Percentiles rank a stretch among this genome's conserved stretches.
Evolutionary conservation across 1,140 invertebrate species (phyloP).

Genomic region (Drosophila murphyi): DNA sequence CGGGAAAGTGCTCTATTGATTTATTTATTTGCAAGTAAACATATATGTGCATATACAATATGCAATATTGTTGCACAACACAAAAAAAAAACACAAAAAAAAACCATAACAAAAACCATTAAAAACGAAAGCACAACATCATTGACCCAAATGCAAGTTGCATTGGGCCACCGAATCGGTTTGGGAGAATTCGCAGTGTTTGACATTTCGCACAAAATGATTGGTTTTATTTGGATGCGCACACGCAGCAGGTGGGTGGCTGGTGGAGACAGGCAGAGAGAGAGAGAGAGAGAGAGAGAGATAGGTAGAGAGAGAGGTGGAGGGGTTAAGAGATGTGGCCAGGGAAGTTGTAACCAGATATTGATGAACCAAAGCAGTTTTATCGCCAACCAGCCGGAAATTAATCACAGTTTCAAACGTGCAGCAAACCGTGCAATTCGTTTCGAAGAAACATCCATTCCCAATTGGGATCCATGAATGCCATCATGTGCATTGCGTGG

Average conservation of each 20-base stretch:
- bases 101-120: slow-evolving; percentile 23
- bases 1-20: slow-evolving; percentile 26
- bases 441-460: slow-evolving; percentile 19
- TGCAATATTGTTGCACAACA: slow-evolving; percentile 36
- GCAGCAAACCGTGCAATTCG: slow-evolving; percentile 49
- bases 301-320: background rate
- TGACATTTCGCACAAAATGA: slow-evolving; percentile 58
- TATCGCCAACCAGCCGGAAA: slow-evolving; percentile 61
- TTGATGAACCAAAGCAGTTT: slow-evolving; percentile 63
- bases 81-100: slow-evolving; percentile 14
- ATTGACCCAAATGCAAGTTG: slow-evolving; percentile 50
- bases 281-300: too few relatives aligned
- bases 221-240: slow-evolving; percentile 57
- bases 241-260: slow-evolving; percentile 32
- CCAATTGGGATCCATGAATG: slow-evolving; percentile 2
- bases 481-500: background rate
- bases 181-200: slow-evolving; percentile 35
- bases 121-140: slow-evolving; percentile 52
- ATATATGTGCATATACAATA: slow-evolving; percentile 28
- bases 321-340: slow-evolving; percentile 3
- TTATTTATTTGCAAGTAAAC: slow-evolving; percentile 42
- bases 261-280: too few relatives aligned
- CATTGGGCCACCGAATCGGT: slow-evolving; percentile 24
- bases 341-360: slow-evolving; percentile 54
- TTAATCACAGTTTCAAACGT: slow-evolving; percentile 57